phyloP scores from a whole-genome alignment of 2,113 vertebrate genomes.

The Procapra przewalskii region DNA sequence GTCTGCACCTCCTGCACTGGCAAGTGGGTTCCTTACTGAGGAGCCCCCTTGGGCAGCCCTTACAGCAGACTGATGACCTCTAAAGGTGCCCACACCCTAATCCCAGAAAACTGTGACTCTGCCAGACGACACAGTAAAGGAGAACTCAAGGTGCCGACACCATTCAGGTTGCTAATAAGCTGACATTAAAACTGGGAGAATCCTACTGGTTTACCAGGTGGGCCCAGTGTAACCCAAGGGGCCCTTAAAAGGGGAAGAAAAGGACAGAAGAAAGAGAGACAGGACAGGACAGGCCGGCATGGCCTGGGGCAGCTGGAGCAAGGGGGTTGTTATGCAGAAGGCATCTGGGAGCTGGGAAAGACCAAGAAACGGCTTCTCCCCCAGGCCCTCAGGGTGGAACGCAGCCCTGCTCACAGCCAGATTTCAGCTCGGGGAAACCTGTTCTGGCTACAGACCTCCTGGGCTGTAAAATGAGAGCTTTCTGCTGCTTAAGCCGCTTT shows the following conservation, averaged over 20 bases:
- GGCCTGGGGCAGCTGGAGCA: not conserved
- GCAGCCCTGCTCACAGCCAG: not conserved
- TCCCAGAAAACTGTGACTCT: not conserved
- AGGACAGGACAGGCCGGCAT: not conserved
- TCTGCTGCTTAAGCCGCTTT: not conserved
- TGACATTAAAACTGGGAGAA: not conserved
- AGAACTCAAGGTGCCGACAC: not conserved
- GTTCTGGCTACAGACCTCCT: not conserved
- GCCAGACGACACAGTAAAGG: accelerated
- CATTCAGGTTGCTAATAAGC: not conserved
- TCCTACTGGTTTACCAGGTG: not conserved
- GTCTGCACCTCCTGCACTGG: not conserved
- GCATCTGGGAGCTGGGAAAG: not conserved
- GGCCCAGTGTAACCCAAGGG: not conserved
- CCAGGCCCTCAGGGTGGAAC: not conserved
- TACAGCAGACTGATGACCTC: not conserved
- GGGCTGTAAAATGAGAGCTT: not conserved
- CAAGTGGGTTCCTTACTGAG: not conserved
- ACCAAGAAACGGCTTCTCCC: not conserved
- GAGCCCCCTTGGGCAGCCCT: not conserved
- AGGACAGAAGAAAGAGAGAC: not conserved
- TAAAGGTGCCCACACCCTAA: accelerated
- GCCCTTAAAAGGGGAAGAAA: not conserved
- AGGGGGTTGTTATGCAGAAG: not conserved
- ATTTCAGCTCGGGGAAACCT: not conserved